A percentile compares a stretch with the other conserved stretches of the same genome.
phyloP scores from a whole-genome alignment of 2,797 vertebrate species.

The Poecilia wingei region DNA sequence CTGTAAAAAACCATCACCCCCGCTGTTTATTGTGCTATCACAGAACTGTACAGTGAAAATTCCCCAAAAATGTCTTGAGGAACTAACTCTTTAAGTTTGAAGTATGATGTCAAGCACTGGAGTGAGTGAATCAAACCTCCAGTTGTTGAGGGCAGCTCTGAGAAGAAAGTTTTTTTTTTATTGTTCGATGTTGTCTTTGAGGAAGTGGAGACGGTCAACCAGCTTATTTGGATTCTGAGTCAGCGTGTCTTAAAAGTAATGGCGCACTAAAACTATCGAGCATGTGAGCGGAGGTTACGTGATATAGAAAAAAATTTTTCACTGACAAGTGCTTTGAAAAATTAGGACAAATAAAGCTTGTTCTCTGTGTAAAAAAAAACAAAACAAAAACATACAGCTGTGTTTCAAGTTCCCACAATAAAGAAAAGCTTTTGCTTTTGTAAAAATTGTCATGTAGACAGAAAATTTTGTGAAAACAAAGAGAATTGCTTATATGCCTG shows the following conservation, averaged over 20 bases:
- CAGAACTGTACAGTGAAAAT: background rate
- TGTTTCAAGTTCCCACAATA: background rate
- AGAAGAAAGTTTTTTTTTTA: background rate
- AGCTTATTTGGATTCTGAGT: background rate
- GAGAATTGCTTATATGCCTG: background rate
- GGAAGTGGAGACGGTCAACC: background rate
- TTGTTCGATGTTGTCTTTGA: background rate
- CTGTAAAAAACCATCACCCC: background rate
- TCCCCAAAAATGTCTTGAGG: background rate
- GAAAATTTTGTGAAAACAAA: background rate
- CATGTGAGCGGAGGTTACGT: background rate
- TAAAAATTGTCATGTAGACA: slow-evolving; percentile 1
- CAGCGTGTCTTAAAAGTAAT: background rate
- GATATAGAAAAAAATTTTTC: background rate
- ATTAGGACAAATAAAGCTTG: background rate
- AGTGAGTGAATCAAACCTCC: background rate
- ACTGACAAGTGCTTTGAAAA: background rate
- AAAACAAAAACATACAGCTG: background rate
- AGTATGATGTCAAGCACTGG: background rate
- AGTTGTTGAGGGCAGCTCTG: background rate
- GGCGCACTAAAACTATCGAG: background rate
- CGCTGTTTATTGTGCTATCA: background rate
- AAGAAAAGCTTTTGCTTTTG: background rate
- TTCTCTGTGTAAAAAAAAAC: background rate
- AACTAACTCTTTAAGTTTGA: background rate